A percentile compares a stretch with the other conserved stretches of the same genome.
Conservation (phyloP, 2,888 invertebrate species). For the Drosophila kuntzei region DNA sequence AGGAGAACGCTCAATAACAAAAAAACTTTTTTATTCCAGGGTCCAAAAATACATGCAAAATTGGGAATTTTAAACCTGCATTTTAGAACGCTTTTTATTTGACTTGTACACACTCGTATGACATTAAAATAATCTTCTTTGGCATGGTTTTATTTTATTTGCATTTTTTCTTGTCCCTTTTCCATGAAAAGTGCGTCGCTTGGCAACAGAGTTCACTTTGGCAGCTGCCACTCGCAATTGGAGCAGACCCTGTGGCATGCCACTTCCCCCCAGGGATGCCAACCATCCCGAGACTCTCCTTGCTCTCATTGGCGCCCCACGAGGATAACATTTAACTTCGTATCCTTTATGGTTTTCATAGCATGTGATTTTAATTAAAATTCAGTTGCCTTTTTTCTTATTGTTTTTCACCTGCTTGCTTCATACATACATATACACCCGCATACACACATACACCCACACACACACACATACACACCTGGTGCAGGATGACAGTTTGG, state of each 20-base stretch:
- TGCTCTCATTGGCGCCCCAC: not conserved
- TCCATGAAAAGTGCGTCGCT: constrained; percentile 17
- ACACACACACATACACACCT: not conserved
- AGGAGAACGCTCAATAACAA: no score
- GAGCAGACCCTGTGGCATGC: constrained; percentile 22
- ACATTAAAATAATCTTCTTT: no score
- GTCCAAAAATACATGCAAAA: no score
- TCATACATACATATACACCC: not conserved
- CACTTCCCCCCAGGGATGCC: constrained; percentile 2
- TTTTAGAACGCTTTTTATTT: no score
- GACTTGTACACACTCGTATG: no score
- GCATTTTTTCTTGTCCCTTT: not conserved
- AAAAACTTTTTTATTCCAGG: no score
- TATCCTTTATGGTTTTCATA: constrained; percentile 53
- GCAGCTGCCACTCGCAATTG: constrained; percentile 25
- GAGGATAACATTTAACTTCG: constrained; percentile 32
- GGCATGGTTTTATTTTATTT: constrained; percentile 1
- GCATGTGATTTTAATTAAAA: constrained; percentile 73
- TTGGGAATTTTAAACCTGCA: no score
- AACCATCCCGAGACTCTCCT: not conserved
- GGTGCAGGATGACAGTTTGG: not conserved
- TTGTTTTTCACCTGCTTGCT: constrained; percentile 19
- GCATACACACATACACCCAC: not conserved
- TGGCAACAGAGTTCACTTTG: constrained; percentile 9
- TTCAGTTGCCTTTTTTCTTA: constrained; percentile 37